These are phyloP conservation scores for Porites australiensis DNA, from an alignment of 64 coral and sea anemone species.

Conservation along the genomic window DNA sequence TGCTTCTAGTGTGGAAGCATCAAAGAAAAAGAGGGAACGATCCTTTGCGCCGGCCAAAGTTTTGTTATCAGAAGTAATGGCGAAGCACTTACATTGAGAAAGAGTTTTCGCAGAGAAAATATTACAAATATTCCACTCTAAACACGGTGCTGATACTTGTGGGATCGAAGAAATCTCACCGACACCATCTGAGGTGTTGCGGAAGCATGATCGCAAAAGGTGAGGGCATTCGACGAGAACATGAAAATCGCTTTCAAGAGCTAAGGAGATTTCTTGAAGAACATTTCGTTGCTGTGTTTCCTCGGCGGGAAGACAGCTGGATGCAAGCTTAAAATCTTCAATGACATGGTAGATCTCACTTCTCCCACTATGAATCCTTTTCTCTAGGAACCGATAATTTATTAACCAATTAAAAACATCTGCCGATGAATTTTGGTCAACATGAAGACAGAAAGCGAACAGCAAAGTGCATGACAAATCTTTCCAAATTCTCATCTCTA, in stretches of 20 bases:
- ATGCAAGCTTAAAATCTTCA: constrained; percentile 47
- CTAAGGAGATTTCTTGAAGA: background rate
- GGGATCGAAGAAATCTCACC: background rate
- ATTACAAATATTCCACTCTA: background rate
- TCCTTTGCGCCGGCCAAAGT: background rate
- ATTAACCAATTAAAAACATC: constrained; percentile 37
- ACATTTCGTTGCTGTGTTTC: background rate
- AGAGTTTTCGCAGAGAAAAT: background rate
- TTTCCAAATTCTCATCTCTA: background rate
- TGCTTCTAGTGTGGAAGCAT: background rate
- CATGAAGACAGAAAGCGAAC: constrained; percentile 25
- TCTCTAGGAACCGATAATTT: constrained; percentile 5
- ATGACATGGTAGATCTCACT: constrained; percentile 50
- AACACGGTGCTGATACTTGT: background rate
- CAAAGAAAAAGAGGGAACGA: background rate
- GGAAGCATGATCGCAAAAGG: background rate
- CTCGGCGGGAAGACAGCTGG: background rate
- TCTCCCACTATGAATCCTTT: background rate
- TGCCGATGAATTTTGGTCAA: background rate
- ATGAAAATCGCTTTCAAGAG: background rate
- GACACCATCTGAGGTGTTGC: background rate
- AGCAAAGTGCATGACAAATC: background rate
- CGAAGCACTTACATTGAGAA: background rate
- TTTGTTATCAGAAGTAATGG: background rate
- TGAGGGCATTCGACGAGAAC: constrained; percentile 14